Conservation (phyloP, 1,140 invertebrate species). For the Solenopsis invicta region DNA sequence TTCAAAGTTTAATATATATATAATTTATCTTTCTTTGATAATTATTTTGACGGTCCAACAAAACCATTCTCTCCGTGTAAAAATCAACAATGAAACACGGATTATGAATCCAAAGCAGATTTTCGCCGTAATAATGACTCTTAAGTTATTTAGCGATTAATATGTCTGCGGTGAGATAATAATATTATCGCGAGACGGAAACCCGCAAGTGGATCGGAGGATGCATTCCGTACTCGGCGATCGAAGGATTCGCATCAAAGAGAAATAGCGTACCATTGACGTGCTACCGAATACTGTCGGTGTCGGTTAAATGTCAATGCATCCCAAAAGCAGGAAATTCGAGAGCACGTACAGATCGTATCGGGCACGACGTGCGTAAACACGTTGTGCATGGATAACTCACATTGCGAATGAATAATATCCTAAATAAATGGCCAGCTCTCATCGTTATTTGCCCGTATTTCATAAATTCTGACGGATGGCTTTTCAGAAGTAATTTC, state of each 20-base stretch:
- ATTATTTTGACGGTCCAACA: too few species aligned
- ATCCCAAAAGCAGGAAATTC: conserved; percentile 44
- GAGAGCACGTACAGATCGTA: conserved; percentile 48
- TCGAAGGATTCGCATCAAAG: conserved; percentile 32
- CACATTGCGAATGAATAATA: conserved; percentile 39
- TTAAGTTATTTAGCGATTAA: background rate
- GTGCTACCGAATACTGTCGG: conserved; percentile 21
- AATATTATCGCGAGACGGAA: background rate
- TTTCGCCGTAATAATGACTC: background rate
- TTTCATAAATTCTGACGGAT: conserved; percentile 20
- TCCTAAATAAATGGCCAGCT: conserved; percentile 31
- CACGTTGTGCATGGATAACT: conserved; percentile 22
- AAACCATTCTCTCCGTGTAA: too few species aligned
- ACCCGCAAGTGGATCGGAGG: background rate
- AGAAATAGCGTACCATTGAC: conserved; percentile 21
- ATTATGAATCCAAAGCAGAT: background rate
- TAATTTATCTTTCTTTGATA: too few species aligned
- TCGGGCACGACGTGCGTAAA: conserved; percentile 19
- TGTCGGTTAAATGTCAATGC: conserved; percentile 53
- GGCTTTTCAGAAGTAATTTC: conserved; percentile 22
- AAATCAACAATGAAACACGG: background rate
- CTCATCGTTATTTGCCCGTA: background rate
- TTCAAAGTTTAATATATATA: conserved; percentile 34
- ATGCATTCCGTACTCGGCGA: background rate
- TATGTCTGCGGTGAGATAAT: background rate